Evolutionary conservation across 2,888 invertebrate genomes (phyloP).

Genomic region (Nemoura dubitans): DNA sequence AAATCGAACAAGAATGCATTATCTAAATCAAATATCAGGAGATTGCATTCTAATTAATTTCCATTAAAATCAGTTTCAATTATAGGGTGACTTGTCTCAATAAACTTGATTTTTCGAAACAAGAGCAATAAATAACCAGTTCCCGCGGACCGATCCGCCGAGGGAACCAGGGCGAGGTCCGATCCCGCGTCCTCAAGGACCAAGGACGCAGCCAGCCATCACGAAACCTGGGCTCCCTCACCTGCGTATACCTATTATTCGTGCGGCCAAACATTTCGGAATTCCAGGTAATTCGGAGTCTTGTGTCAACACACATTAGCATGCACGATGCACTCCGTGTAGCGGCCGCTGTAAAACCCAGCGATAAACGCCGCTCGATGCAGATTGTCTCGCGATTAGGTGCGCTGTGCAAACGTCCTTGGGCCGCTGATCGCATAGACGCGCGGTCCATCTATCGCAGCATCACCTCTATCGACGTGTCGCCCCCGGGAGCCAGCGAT

Average conservation of each 20-base stretch:
- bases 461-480: too few relatives aligned
- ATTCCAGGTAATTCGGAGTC: neutral
- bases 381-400: neutral
- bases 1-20: neutral
- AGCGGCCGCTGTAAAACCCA: neutral
- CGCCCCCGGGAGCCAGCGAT: too few relatives aligned
- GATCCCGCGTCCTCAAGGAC: neutral
- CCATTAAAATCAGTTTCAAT: constrained; percentile 4
- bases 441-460: neutral
- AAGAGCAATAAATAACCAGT: constrained; percentile 5
- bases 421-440: too few relatives aligned
- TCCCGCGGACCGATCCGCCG: neutral
- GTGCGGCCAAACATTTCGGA: neutral
- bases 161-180: neutral
- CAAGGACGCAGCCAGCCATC: neutral
- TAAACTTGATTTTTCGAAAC: neutral
- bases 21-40: neutral
- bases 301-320: neutral
- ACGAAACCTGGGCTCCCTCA: too few relatives aligned
- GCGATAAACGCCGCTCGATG: neutral
- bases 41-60: constrained; percentile 7
- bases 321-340: neutral
- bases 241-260: neutral
- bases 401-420: neutral
- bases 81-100: neutral